A percentile compares a stretch with the other conserved stretches of the same genome.
These are phyloP conservation scores for Limnothrissa miodon DNA, from an alignment of 2,113 vertebrate genomes.

Conservation along the genomic window DNA sequence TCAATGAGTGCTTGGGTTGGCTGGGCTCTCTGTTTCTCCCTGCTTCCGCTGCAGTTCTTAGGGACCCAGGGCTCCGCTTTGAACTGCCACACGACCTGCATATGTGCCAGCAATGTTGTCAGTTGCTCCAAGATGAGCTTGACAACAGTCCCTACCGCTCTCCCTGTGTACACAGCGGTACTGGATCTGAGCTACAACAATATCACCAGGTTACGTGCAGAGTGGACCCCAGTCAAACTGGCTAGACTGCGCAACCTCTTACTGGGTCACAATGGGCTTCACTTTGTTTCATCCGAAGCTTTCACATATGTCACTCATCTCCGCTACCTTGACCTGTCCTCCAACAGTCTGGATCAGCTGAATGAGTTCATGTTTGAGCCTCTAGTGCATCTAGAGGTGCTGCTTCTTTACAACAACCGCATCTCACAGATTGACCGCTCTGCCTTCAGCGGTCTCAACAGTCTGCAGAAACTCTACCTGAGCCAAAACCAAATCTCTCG, in stretches of 20 bases:
- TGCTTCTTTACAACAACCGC: slow-evolving; percentile 92
- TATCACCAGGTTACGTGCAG: slow-evolving; percentile 74
- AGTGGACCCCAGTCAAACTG: slow-evolving; percentile 81
- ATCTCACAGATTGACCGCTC: slow-evolving; percentile 83
- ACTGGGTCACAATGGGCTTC: slow-evolving; percentile 86
- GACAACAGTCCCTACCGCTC: slow-evolving; percentile 65
- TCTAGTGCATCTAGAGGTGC: slow-evolving; percentile 82
- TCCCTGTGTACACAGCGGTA: slow-evolving; percentile 82
- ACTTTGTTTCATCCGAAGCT: slow-evolving; percentile 88
- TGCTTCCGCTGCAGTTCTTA: slow-evolving; percentile 57
- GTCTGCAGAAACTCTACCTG: slow-evolving; percentile 91
- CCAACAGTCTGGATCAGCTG: slow-evolving; percentile 78
- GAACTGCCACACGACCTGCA: slow-evolving; percentile 81
- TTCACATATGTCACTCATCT: slow-evolving; percentile 81
- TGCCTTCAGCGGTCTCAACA: slow-evolving; percentile 79
- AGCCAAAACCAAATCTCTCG: slow-evolving; percentile 89
- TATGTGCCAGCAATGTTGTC: slow-evolving; percentile 95
- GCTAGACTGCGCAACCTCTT: slow-evolving; percentile 83
- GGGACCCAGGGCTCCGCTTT: slow-evolving; percentile 54
- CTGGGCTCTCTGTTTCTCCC: slow-evolving; percentile 49
- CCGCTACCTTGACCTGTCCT: slow-evolving; percentile 90
- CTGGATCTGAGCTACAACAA: slow-evolving; percentile 93
- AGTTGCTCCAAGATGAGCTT: slow-evolving; percentile 91
- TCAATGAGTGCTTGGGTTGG: slow-evolving; percentile 46
- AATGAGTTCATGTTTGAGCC: slow-evolving; percentile 89